phyloP scores from a whole-genome alignment of 2,797 vertebrate species.

The Mionectes olivaceus region DNA sequence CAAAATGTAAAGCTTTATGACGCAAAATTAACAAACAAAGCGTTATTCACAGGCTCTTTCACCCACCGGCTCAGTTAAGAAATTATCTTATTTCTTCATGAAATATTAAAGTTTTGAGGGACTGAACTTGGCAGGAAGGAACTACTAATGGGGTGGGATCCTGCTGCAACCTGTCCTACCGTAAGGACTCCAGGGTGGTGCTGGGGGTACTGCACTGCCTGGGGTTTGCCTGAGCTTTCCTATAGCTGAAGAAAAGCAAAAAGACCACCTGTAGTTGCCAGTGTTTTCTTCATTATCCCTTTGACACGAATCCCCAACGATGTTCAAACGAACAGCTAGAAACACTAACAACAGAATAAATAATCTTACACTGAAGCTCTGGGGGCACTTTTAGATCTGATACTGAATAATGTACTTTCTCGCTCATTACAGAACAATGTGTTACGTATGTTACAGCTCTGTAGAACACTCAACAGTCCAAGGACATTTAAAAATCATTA shows the following conservation, averaged over 20 bases:
- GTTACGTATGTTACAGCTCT: neutral
- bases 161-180: neutral
- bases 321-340: neutral
- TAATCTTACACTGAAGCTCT: neutral
- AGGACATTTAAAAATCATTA: neutral
- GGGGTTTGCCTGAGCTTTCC: neutral
- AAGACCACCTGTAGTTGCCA: neutral
- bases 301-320: neutral
- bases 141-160: neutral
- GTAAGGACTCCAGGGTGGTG: neutral
- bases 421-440: fast-evolving
- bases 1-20: neutral
- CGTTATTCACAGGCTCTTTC: neutral
- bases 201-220: neutral
- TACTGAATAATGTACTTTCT: neutral
- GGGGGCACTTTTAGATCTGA: neutral
- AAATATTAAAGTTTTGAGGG: neutral
- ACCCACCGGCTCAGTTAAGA: neutral
- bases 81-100: neutral
- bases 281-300: neutral
- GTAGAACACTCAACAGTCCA: neutral
- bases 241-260: neutral
- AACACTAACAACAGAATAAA: neutral
- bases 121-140: neutral
- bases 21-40: neutral